phyloP scores from a whole-genome alignment of 2,888 invertebrate genomes.

The Plusia festucae region DNA sequence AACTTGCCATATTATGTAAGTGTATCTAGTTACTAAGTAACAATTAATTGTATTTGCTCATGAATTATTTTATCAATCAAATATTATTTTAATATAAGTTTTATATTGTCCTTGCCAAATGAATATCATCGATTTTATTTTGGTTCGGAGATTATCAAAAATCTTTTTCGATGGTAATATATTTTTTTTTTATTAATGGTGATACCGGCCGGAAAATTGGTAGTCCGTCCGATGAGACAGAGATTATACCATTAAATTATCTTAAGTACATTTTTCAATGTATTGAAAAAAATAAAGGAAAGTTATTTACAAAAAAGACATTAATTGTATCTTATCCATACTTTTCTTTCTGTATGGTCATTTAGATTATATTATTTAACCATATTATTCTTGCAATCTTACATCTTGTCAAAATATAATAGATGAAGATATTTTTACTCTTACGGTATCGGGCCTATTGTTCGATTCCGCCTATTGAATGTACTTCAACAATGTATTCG shows the following conservation, averaged over 20 bases:
- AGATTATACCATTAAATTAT: slow-evolving; percentile 12
- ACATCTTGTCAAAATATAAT: too few relatives aligned
- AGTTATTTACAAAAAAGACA: slow-evolving; percentile 3
- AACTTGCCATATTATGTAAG: slow-evolving; percentile 60
- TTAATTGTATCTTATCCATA: not conserved
- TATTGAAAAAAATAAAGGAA: not conserved
- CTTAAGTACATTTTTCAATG: not conserved
- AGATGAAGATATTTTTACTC: too few relatives aligned
- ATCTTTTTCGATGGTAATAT: not conserved
- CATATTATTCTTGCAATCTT: too few relatives aligned
- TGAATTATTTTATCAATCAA: slow-evolving; percentile 29
- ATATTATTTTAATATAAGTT: slow-evolving; percentile 14
- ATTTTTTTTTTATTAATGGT: slow-evolving; percentile 2
- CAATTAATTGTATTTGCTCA: slow-evolving; percentile 42
- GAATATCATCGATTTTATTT: slow-evolving; percentile 11
- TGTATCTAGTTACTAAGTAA: slow-evolving; percentile 59
- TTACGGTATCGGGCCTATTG: not conserved
- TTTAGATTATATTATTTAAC: too few relatives aligned
- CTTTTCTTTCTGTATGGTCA: too few relatives aligned
- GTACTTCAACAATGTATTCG: not conserved
- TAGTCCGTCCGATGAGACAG: slow-evolving; percentile 39
- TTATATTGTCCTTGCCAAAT: slow-evolving; percentile 24
- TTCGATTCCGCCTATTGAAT: not conserved
- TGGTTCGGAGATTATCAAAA: slow-evolving; percentile 3
- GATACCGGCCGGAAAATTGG: slow-evolving; percentile 17